Evolutionary conservation across 2,797 vertebrate species (phyloP), one percentile per base, ranked within the genome.

Genomic region (Tapera naevia): DNA sequence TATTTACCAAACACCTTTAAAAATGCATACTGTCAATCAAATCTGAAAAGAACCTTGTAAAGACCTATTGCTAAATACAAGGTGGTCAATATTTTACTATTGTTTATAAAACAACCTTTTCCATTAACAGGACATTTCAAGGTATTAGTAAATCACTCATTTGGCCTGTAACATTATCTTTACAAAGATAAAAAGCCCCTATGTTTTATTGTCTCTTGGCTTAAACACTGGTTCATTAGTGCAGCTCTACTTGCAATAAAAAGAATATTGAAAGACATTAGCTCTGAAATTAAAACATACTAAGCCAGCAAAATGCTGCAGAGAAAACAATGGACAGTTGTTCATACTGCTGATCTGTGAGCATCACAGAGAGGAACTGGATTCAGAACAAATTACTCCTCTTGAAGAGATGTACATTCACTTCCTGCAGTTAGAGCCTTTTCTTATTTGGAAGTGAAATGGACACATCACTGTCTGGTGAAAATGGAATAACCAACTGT

Each of bases 391-490:
- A 86, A 96, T 93, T 56, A 39, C 12, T 86, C 24, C 28, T 70
- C 19, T 73, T 60, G 86, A 86, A 89, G 56, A 84, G 62, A 81
- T 54, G 58, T 57, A 28, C 73, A 81, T 91, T 94, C 91, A 73
- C 51, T 73, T 91, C 87, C 51, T 2, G 4, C 45, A 89, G 48
- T 19, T 62, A 76, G 51, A 84, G 30, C 3, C 18, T 79, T 88
- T 90, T 61, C 73, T 94, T 95, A 81, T 91, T 96, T 92, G 22
- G 91, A 73, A 92, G 93, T 96, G 93, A 91, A 80, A 92, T 56
- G 33, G 32, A 53, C 61, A 53, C n/a, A 93, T 92, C 62, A 84
- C 51, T 86, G 16, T 66, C 76, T 86, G 51, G 89, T 95, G 92
- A 94, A 94, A 95, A 95, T 67, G 19, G 76, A 95, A 54, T 61